phyloP scores from a whole-genome alignment of 1,140 invertebrate genomes.

The Drosophila rufa region DNA sequence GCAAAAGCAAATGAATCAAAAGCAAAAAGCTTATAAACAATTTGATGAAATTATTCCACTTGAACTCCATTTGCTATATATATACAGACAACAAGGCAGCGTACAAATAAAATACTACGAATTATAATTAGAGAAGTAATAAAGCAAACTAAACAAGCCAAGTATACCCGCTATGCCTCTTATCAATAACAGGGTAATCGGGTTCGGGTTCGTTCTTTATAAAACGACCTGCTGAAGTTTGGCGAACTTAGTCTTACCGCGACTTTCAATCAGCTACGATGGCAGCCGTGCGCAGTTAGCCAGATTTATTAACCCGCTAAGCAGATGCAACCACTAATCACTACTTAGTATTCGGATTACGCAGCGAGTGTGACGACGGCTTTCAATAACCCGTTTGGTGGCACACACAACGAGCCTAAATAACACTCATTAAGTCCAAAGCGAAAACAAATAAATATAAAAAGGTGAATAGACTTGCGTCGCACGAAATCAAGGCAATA shows the following conservation, averaged over 20 bases:
- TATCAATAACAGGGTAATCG: slow-evolving; percentile 22
- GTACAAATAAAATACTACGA: not conserved
- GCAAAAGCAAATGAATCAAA: not conserved
- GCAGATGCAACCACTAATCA: slow-evolving; percentile 37
- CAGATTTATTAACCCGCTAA: slow-evolving; percentile 3
- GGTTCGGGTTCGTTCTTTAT: slow-evolving; percentile 7
- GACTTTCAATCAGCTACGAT: slow-evolving; percentile 52
- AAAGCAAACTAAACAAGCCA: not conserved
- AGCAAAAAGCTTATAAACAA: not conserved
- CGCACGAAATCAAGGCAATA: slow-evolving; percentile 20
- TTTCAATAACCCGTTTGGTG: slow-evolving; percentile 53
- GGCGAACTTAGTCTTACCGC: slow-evolving; percentile 52
- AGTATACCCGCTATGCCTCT: slow-evolving; percentile 10
- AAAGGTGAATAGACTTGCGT: slow-evolving; percentile 65
- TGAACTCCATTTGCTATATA: not conserved
- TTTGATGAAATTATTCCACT: not conserved
- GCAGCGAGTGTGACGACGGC: slow-evolving; percentile 39
- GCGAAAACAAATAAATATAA: slow-evolving; percentile 25
- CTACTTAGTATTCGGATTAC: slow-evolving; percentile 31
- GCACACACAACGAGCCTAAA: slow-evolving; percentile 17
- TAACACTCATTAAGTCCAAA: slow-evolving; percentile 11
- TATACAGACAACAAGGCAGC: too few species aligned
- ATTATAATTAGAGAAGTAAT: not conserved
- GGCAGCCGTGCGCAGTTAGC: slow-evolving; percentile 33
- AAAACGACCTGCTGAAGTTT: slow-evolving; percentile 17